Evolutionary conservation across 1,140 invertebrate genomes (phyloP).

Genomic region (Laupala kohalensis): DNA sequence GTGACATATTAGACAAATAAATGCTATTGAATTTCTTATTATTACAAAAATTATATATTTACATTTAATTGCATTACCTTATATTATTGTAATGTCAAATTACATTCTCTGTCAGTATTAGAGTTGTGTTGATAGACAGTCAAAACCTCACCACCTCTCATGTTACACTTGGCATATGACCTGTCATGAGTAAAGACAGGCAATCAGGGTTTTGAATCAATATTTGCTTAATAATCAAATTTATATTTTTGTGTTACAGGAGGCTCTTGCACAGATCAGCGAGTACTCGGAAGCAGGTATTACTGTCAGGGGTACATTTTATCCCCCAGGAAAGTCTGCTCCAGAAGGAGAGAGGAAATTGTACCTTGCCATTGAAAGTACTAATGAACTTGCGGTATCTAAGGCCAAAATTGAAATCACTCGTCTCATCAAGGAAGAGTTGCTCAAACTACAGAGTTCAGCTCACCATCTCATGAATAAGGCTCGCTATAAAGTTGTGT

Average conservation of each 20-base stretch:
- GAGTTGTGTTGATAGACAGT: too few species aligned
- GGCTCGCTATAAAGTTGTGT: constrained; percentile 90
- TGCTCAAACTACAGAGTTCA: constrained; percentile 81
- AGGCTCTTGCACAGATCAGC: constrained; percentile 93
- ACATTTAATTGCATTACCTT: too few species aligned
- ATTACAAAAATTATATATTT: too few species aligned
- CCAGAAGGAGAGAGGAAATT: constrained; percentile 94
- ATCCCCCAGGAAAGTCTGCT: constrained; percentile 71
- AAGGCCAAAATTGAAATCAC: constrained; percentile 98
- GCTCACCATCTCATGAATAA: constrained; percentile 79
- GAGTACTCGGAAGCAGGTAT: constrained; percentile 99
- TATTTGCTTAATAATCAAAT: background rate
- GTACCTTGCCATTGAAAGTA: constrained; percentile 97
- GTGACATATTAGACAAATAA: too few species aligned
- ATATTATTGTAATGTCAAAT: too few species aligned
- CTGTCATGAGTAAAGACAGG: background rate
- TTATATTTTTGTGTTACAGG: constrained; percentile 43
- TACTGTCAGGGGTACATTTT: constrained; percentile 95
- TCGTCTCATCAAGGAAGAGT: constrained; percentile 92
- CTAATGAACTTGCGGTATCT: constrained; percentile 89
- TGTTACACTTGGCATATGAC: background rate
- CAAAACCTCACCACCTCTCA: too few species aligned
- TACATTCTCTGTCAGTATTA: too few species aligned
- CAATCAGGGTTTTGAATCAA: background rate
- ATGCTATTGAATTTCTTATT: too few species aligned